Evolutionary conservation across 2,113 vertebrate genomes (phyloP), one percentile per base, ranked within the genome.

Genomic region (Tupaia chinensis): DNA sequence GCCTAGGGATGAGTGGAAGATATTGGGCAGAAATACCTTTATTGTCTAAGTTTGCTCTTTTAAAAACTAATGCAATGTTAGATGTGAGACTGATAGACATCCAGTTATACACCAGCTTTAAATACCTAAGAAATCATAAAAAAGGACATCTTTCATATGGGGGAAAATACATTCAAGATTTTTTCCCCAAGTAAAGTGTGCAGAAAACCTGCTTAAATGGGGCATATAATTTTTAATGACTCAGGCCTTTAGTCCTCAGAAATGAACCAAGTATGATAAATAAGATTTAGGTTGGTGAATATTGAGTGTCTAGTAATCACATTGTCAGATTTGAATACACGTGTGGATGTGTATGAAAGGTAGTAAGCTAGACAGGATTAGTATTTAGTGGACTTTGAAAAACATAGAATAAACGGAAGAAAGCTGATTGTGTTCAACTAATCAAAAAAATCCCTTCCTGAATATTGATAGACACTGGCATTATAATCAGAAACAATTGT

Each of bases 191-290:
- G 97, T 97, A 98, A 98, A 98, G 98, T 98, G 97, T 98, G 98
- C 98, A 98, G 98, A 99, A 98, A 98, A 97, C 96, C 97, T 98
- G 98, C 97, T 98, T 98, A 98, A 98, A 98, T 98, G 98, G 98
- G 95, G 98, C 98, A 99, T 98, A 98, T 98, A 98, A 98, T 98
- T 98, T 98, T 98, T 98, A 98, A 98, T 98, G 97, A 99, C 97
- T 98, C 98, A 98, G 98, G 95, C 95, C 96, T 98, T 98, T 98
- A 98, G 97, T 98, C 97, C 96, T 97, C 76, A 94, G 98, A 98
- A 98, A 98, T 97, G 97, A 98, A 98, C 97, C 98, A 98, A 97
- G 95, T 97, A 97, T 98, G 98, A 98, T 98, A 98, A 98, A 98
- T 98, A 98, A 95, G 96, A 97, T 95, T 87, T 96, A 97, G 98